phyloP scores from a whole-genome alignment of 1,140 invertebrate genomes.

The Procambarus virginalis region DNA sequence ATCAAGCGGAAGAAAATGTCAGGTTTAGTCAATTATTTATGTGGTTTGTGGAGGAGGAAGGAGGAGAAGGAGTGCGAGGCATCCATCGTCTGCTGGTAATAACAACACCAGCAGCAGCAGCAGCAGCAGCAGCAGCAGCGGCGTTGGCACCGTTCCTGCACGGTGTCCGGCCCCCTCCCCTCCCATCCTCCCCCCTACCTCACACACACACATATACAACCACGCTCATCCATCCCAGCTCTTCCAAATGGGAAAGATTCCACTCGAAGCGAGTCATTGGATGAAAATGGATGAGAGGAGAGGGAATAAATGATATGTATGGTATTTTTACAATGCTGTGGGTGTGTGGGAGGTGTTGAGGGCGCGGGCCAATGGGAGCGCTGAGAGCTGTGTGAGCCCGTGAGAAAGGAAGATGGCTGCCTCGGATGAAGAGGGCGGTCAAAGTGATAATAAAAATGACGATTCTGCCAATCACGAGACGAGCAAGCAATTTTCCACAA shows the following conservation, averaged over 20 bases:
- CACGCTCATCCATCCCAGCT: neutral
- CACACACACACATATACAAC: no score
- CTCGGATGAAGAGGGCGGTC: conserved; percentile 58
- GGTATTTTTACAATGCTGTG: neutral
- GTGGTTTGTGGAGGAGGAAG: neutral
- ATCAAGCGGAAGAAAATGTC: neutral
- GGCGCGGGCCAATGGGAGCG: conserved; percentile 27
- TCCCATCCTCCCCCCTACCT: no score
- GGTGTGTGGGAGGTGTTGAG: conserved; percentile 7
- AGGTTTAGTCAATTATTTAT: neutral
- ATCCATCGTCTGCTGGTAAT: conserved; percentile 20
- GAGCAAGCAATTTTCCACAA: conserved; percentile 64
- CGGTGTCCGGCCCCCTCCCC: neutral
- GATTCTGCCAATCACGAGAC: conserved; percentile 59
- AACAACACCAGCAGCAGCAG: neutral
- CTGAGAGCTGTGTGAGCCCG: conserved; percentile 17
- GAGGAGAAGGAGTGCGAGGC: neutral
- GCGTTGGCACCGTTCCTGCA: conserved; percentile 32
- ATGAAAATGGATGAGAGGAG: neutral
- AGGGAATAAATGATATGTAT: neutral
- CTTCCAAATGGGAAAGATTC: neutral
- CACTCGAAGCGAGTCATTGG: neutral
- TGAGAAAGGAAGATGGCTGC: conserved; percentile 63
- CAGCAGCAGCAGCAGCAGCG: neutral
- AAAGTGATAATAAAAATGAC: conserved; percentile 66